A percentile compares a stretch with the other conserved stretches of the same genome.
phyloP scores from a whole-genome alignment of 2,113 vertebrate species.

The Dasyornis broadbenti region DNA sequence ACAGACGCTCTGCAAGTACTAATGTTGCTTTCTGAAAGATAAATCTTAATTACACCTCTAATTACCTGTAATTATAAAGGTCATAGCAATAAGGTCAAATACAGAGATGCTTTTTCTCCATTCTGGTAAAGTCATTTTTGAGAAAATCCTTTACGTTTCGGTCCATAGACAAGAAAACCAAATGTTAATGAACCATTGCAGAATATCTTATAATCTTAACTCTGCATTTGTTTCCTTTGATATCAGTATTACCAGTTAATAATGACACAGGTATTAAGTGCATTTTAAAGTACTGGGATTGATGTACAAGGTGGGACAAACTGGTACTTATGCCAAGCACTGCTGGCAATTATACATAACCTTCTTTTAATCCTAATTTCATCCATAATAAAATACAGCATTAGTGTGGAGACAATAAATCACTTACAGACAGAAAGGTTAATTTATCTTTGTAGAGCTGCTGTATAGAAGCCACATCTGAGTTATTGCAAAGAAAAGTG shows the following conservation, averaged over 20 bases:
- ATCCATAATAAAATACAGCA: neutral
- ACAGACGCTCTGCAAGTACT: neutral
- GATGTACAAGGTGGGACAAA: constrained; percentile 7
- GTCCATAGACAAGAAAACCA: neutral
- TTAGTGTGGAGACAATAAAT: constrained; percentile 22
- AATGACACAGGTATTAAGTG: constrained; percentile 5
- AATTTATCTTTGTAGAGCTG: constrained; percentile 8
- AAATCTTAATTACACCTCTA: neutral
- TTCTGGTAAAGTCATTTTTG: neutral
- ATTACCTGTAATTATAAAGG: neutral
- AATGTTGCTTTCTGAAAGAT: neutral
- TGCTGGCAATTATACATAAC: constrained; percentile 18
- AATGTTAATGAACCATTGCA: neutral
- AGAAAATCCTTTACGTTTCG: neutral
- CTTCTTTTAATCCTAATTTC: constrained; percentile 33
- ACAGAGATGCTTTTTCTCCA: neutral
- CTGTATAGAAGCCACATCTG: neutral
- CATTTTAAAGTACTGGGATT: constrained; percentile 22
- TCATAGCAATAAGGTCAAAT: neutral
- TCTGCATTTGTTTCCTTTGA: neutral
- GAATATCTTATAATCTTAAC: neutral
- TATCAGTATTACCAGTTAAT: neutral
- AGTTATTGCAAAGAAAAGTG: neutral
- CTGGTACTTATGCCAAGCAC: neutral
- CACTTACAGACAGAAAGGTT: constrained; percentile 5